Evolutionary conservation across 2,797 vertebrate genomes (phyloP), one percentile per base, ranked within the genome.

Genomic region (Acanthurus tractus): DNA sequence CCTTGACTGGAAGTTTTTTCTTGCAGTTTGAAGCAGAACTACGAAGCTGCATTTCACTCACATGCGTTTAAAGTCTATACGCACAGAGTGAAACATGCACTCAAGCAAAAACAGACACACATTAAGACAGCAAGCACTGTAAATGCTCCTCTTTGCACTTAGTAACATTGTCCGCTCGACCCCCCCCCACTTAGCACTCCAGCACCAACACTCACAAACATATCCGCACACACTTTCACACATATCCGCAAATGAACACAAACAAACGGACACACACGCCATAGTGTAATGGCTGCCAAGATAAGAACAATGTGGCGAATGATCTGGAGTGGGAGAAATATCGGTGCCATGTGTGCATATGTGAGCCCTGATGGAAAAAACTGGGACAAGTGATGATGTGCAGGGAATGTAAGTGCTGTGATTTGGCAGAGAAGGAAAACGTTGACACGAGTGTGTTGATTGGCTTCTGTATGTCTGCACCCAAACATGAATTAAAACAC

Each of bases 211-310:
- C 88, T 89, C 84, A 90, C 84, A 84, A 85, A 87, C 86, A 86
- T 57, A 93, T 91, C 89, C 85, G 78, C 86, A 84, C 89, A 90
- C 89, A 88, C 91, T 90, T 90, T 90, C 84, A 89, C 87, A 90
- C 88, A 80, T 88, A 87, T 90, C 89, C 85, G 85, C 87, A 78
- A 59, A 82, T 40, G 14, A 57, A 86, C 82, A 65, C 81, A 91
- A 88, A 89, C 87, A 89, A 88, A 88, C 15, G 81, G 61, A 83
- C 81, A 83, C 86, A 91, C 89, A 90, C 86, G 67, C 83, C 86
- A 62, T 74, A 9, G 65, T 8, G 62, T 53, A 79, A 74, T 59
- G 84, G 84, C 70, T 90, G 88, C 88, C 90, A 89, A 90, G 91
- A 88, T 91, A 81, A 91, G 86, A 91, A 93, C 89, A 90, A 91